A percentile compares a stretch with the other conserved stretches of the same genome.
phyloP scores from a whole-genome alignment of 2,797 vertebrate species.

The Crax fasciolata region DNA sequence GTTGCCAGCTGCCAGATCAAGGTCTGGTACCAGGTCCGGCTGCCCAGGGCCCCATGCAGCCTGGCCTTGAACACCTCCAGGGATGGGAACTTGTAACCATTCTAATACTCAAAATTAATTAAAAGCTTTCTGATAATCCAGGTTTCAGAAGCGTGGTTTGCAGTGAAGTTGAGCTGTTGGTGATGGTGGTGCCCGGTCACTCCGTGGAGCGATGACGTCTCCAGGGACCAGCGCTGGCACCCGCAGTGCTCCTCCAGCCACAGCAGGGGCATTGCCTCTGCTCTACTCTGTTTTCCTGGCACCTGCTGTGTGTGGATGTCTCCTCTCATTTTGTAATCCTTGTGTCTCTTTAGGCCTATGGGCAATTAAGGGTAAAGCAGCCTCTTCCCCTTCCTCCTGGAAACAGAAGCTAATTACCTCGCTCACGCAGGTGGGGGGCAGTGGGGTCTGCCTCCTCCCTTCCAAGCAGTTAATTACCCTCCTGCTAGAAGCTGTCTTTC shows the following conservation, averaged over 20 bases:
- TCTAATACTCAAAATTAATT: not conserved
- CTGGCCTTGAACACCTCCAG: too few relatives aligned
- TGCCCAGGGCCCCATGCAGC: too few relatives aligned
- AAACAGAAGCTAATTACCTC: not conserved
- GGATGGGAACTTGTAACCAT: not conserved
- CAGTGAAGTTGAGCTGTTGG: fast-evolving
- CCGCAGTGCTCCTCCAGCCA: not conserved
- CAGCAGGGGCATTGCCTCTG: not conserved
- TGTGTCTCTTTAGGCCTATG: not conserved
- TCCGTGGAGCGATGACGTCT: fast-evolving
- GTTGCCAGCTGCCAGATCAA: too few relatives aligned
- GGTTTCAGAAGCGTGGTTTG: not conserved
- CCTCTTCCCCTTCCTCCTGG: not conserved
- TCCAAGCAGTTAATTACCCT: not conserved
- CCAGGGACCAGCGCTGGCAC: not conserved
- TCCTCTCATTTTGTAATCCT: too few relatives aligned
- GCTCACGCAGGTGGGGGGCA: fast-evolving
- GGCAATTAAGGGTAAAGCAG: fast-evolving
- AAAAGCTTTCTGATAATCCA: not conserved
- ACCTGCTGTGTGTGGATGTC: too few relatives aligned
- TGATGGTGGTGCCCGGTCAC: fast-evolving
- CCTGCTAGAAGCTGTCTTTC: not conserved
- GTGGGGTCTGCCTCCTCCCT: not conserved
- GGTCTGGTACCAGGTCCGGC: too few relatives aligned
- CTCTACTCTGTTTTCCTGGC: not conserved